Base-by-base conservation (phyloP, 2,797 vertebrate genomes). In the Harpagifer antarcticus region DNA sequence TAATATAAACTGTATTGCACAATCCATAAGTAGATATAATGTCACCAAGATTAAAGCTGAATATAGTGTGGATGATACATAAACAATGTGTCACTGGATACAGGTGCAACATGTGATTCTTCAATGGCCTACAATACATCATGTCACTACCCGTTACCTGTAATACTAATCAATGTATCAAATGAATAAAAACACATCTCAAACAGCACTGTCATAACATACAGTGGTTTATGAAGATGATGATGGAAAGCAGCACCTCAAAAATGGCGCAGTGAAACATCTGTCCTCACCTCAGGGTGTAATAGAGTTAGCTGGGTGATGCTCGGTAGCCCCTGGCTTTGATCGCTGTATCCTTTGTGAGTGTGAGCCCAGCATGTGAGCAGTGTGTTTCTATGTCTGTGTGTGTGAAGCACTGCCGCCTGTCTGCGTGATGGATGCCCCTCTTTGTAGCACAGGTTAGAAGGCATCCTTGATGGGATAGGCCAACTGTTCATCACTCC, bases 401-500 rank as follows among this genome's bases (percentile, higher is more conserved):
- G 81, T 77, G 85, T 78, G 88, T 81, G 84, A 84, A 83, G 82
- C 83, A 45, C 73, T 2, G 52, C 52, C 37, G 53, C 68, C 86
- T 84, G 81, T 83, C 83, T 8, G 47, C 0, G 27, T 92, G 93
- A 94, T 93, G 90, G 88, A 94, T 92, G 86, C 83, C 48, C 81
- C 91, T 88, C 84, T 91, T 88, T 90, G 90, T 88, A 86, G 84
- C 90, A 91, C 92, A 91, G 92, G 93, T 93, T 92, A 92, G 91
- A 93, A 93, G 92, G 86, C 89, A 91, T 90, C 92, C 86, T 92
- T 92, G 91, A 94, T 93, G 92, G 89, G 92, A 90, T 83, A 76
- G 90, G 80, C 90, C 86, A 81, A 89, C 89, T 92, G 88, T 94
- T 92, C 89, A 93, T 92, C 92, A 92, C 87, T 87, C 74, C 63